Conservation (phyloP, 2,888 invertebrate species). For the Ctena decussata region DNA sequence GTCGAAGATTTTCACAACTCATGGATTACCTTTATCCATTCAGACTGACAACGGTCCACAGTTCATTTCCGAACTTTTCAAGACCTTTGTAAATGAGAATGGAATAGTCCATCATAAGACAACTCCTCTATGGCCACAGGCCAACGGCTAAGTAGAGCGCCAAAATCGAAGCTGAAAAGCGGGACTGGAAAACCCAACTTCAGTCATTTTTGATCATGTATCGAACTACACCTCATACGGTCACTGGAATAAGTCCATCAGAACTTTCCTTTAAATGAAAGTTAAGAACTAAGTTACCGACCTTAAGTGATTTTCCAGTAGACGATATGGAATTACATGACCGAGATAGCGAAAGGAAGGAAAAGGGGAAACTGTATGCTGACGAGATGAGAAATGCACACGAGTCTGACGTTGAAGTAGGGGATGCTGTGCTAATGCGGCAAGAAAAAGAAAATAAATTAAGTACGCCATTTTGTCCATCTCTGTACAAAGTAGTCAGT, state of each 20-base stretch:
- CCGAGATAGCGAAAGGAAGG: conserved; percentile 21
- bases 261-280: conserved; percentile 51
- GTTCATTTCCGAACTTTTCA: conserved; percentile 30
- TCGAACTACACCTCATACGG: conserved; percentile 47
- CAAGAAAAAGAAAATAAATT: conserved; percentile 29
- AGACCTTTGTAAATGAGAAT: conserved; percentile 2
- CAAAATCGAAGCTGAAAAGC: conserved; percentile 50
- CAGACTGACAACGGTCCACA: conserved; percentile 54
- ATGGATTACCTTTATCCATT: conserved; percentile 28
- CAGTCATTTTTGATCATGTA: conserved; percentile 51
- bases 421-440: conserved; percentile 31
- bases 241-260: conserved; percentile 52
- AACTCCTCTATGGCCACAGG: conserved; percentile 57
- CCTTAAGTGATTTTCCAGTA: conserved; percentile 4
- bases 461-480: conserved; percentile 4
- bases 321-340: conserved; percentile 12
- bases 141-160: conserved; percentile 60
- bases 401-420: conserved; percentile 5
- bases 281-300: conserved; percentile 54
- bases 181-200: conserved; percentile 43
- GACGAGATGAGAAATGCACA: conserved; percentile 9
- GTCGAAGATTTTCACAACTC: background rate
- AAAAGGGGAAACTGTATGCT: conserved; percentile 33
- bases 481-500: conserved; percentile 10
- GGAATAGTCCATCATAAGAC: conserved; percentile 34